Base-by-base conservation (phyloP, 2,113 vertebrate species). In the Prolemur simus region DNA sequence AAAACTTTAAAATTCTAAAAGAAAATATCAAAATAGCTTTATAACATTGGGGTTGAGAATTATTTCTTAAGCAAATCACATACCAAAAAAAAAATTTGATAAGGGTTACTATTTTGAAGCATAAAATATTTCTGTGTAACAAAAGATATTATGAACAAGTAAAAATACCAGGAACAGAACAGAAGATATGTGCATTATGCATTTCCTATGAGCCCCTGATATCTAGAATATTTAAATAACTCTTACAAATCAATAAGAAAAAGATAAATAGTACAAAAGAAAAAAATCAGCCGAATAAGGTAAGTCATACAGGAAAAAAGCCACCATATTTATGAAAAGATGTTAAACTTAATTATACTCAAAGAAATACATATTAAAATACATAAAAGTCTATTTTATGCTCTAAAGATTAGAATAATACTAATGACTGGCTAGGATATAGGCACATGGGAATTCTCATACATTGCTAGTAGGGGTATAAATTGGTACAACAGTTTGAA, bases 301-400 rank as follows among this genome's bases (percentile, higher is more conserved):
- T 80, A 81, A 63, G 6, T 86, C 84, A 82, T 39, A 85, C 6
- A 84, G 37, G 3, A 91, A 27, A 14, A 85, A 96, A 90, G 45
- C 45, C 9, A 80, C 6, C 20, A n/a, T 68, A 74, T 63, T 80
- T 76, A 69, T n/a, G 29, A 73, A 69, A 87, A 85, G 17, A 76
- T 86, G 39, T 42, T 80, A 63, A 85, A 27, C 1, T 2, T 23
- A 60, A 34, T 78, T 68, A 58, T 77, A 49, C 17, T 83, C 11
- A 83, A 82, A 90, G 34, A 91, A 89, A 76, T 29, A 76, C 25
- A 71, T 29, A 73, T 49, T 84, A 87, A 87, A 94, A 96, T 80
- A 32, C 37, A 42, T 73, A 8, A 60, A 60, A 97, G 78, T 93
- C 3, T 88, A 56, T 45, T 69, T 63, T 45, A 87, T 83, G 42